Conservation (phyloP, 2,888 invertebrate species). For the Phytoseiulus persimilis region DNA sequence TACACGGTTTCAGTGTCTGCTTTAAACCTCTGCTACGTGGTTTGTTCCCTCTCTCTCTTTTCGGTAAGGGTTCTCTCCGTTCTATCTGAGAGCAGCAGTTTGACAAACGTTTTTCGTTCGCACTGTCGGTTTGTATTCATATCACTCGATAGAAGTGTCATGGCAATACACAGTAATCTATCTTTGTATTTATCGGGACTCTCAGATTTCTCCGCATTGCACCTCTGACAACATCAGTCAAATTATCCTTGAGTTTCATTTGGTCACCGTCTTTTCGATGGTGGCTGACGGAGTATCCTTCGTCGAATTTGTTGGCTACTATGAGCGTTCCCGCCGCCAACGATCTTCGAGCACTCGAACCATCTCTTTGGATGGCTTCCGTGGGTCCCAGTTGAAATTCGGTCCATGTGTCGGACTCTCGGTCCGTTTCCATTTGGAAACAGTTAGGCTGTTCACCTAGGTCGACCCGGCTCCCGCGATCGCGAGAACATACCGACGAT, state of each 20-base stretch:
- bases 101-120: background rate
- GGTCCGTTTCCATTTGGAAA: background rate
- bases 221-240: background rate
- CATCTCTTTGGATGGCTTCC: background rate
- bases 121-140: background rate
- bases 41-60: background rate
- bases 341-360: background rate
- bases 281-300: background rate
- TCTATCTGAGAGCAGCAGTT: no score
- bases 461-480: background rate
- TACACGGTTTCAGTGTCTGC: background rate
- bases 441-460: conserved; percentile 30
- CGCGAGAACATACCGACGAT: background rate
- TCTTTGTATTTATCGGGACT: background rate
- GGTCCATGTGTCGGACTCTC: background rate
- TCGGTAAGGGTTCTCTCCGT: background rate
- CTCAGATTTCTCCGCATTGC: background rate
- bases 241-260: background rate
- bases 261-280: background rate
- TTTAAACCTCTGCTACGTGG: background rate
- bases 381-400: no score
- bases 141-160: background rate
- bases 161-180: background rate
- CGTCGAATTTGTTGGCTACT: background rate
- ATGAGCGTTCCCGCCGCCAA: background rate